Percentiles rank a stretch among this genome's conserved stretches.
Evolutionary conservation across 2,797 vertebrate species (phyloP).

Genomic region (Neopelma chrysocephalum): DNA sequence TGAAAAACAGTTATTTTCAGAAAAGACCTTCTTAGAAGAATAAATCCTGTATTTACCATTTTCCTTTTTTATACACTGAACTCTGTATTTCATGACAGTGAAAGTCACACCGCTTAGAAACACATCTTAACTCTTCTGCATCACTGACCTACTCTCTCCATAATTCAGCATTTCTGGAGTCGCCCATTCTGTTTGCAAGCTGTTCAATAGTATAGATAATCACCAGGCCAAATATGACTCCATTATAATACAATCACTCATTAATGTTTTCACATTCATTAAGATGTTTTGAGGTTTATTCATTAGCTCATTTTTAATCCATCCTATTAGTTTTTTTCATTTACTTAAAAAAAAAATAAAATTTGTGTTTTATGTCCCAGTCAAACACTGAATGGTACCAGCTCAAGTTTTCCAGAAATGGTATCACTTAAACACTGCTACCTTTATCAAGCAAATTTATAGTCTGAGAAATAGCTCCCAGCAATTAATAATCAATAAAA

Average conservation of each 20-base stretch:
- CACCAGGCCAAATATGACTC: not conserved
- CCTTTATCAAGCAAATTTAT: not conserved
- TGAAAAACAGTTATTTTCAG: not conserved
- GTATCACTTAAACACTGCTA: not conserved
- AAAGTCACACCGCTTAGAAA: not conserved
- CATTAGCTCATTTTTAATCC: not conserved
- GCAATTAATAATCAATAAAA: constrained; percentile 19
- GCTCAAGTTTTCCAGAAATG: not conserved
- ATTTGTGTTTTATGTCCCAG: not conserved
- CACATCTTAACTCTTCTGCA: not conserved
- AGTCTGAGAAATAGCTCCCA: not conserved
- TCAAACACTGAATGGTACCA: not conserved
- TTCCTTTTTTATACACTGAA: not conserved
- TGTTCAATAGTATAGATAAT: not conserved
- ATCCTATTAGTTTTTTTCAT: rapidly evolving
- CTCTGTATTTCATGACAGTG: not conserved
- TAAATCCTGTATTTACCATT: not conserved
- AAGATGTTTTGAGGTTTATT: not conserved
- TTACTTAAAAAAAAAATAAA: not conserved
- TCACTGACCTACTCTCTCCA: not conserved
- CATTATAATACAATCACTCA: not conserved
- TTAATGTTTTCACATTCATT: not conserved
- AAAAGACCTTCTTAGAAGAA: not conserved
- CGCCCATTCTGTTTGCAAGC: not conserved
- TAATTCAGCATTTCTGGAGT: not conserved